Percentiles rank a stretch among this genome's conserved stretches.
These are phyloP conservation scores for Rafetus swinhoei DNA, from an alignment of 2,113 vertebrate genomes.

Conservation along the genomic window DNA sequence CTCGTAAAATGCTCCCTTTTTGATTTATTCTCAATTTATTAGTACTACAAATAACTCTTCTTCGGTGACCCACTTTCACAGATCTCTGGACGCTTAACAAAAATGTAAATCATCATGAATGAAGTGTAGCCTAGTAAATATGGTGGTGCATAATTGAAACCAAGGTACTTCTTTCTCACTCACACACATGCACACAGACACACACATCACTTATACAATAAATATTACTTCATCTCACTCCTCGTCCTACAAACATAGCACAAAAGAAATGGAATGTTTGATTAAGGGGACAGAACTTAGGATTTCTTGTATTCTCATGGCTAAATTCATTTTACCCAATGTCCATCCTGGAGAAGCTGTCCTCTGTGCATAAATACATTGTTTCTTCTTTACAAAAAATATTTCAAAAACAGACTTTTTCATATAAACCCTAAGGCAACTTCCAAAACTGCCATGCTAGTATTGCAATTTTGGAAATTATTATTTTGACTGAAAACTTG, in stretches of 20 bases:
- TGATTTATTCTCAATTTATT: constrained; percentile 73
- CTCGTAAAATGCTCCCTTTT: constrained; percentile 74
- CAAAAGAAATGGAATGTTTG: neutral
- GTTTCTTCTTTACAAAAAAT: neutral
- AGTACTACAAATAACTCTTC: constrained; percentile 70
- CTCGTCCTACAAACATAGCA: rapidly evolving
- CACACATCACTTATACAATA: neutral
- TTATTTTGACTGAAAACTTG: neutral
- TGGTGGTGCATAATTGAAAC: constrained; percentile 1
- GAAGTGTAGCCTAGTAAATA: constrained; percentile 38
- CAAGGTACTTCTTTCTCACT: neutral
- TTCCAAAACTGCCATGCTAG: rapidly evolving
- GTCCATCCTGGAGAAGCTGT: neutral
- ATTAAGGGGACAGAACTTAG: constrained; percentile 31
- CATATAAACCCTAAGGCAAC: neutral
- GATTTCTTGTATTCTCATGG: neutral
- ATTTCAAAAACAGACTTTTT: constrained; percentile 19
- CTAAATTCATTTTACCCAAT: constrained; percentile 1
- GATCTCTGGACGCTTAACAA: constrained; percentile 64
- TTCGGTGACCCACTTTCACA: constrained; percentile 70
- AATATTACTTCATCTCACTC: neutral
- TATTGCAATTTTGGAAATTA: neutral
- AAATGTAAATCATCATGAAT: constrained; percentile 42
- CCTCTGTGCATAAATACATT: neutral
- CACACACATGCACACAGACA: neutral